Conservation (phyloP, 2,113 vertebrate species). For the Elachura formosa region DNA sequence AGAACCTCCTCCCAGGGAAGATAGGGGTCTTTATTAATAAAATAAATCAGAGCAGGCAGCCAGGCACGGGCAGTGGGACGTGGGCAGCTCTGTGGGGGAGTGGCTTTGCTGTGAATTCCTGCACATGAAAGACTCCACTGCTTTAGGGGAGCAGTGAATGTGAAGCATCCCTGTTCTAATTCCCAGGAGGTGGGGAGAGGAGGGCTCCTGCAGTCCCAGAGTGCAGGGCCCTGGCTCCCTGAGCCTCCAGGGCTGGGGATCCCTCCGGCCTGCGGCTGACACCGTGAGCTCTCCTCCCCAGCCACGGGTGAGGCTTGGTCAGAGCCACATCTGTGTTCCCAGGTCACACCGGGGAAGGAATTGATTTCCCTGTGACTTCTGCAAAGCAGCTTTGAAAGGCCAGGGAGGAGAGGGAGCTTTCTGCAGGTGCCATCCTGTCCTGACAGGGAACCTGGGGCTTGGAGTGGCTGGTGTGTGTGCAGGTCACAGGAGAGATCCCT, state of each 20-base stretch:
- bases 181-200: background rate
- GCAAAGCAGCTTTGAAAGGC: background rate
- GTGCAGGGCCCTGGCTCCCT: background rate
- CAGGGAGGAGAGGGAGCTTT: background rate
- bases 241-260: background rate
- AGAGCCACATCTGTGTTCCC: background rate
- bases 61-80: background rate
- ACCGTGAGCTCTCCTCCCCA: background rate
- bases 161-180: background rate
- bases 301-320: background rate
- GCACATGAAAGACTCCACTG: background rate
- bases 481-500: background rate
- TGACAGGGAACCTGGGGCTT: background rate
- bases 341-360: background rate
- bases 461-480: background rate
- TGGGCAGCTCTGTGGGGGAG: background rate
- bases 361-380: background rate
- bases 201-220: background rate
- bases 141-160: fast-evolving
- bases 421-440: background rate
- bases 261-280: background rate
- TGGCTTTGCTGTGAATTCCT: background rate
- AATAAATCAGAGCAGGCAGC: slow-evolving; percentile 9
- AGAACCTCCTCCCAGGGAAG: background rate
- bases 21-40: slow-evolving; percentile 34